Percentiles rank a stretch among this genome's conserved stretches.
Conservation (phyloP, 2,113 vertebrate species). For the Sisor rabdophorus region DNA sequence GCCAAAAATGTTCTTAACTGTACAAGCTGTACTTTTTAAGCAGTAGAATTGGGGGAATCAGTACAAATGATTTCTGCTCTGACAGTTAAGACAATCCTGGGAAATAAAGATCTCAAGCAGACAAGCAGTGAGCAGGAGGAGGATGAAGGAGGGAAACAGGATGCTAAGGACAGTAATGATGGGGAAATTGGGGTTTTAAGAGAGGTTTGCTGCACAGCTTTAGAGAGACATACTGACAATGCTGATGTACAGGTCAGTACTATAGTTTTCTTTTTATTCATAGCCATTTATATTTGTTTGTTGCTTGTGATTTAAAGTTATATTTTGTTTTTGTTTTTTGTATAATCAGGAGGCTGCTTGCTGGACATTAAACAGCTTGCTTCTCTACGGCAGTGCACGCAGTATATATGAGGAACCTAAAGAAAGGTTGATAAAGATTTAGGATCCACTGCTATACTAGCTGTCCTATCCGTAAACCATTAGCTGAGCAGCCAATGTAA, state of each 20-base stretch:
- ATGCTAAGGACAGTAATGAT: constrained; percentile 74
- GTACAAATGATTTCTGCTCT: neutral
- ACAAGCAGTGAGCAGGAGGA: constrained; percentile 68
- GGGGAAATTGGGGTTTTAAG: constrained; percentile 78
- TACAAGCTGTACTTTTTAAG: too few species aligned
- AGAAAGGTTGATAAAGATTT: constrained; percentile 66
- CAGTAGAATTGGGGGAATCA: too few species aligned
- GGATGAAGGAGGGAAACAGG: constrained; percentile 57
- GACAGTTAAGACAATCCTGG: constrained; percentile 86
- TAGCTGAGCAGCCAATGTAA: too few species aligned
- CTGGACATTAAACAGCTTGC: constrained; percentile 86
- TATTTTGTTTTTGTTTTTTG: neutral
- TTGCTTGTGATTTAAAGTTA: neutral
- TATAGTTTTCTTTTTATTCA: too few species aligned
- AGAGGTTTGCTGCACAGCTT: constrained; percentile 78
- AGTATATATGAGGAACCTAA: constrained; percentile 79
- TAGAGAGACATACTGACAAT: constrained; percentile 79
- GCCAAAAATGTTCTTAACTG: too few species aligned
- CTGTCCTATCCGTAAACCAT: too few species aligned
- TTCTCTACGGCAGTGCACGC: constrained; percentile 75
- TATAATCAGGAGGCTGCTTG: constrained; percentile 81
- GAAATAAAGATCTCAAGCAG: constrained; percentile 77
- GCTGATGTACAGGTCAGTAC: constrained; percentile 78
- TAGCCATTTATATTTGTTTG: neutral
- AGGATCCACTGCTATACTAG: neutral